These are phyloP conservation scores for Leucozona laternaria DNA, from an alignment of 2,888 invertebrate species.

Conservation along the genomic window DNA sequence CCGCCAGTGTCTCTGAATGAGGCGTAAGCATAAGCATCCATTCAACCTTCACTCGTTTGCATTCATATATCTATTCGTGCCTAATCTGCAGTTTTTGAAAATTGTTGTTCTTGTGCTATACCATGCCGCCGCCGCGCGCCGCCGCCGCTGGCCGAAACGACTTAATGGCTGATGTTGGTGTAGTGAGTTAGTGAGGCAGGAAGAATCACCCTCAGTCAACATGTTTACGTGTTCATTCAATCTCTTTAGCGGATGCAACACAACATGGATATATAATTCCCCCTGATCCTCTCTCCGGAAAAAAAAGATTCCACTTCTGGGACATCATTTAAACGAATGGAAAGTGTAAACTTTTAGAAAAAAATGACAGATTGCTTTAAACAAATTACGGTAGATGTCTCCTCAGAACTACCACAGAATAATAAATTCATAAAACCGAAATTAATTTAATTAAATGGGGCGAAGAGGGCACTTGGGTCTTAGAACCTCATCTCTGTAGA, in stretches of 20 bases:
- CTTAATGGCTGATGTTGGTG: neutral
- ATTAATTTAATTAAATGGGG: too few relatives aligned
- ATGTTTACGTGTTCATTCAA: neutral
- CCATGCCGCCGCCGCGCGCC: too few relatives aligned
- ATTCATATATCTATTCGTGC: constrained; percentile 38
- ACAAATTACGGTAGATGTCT: too few relatives aligned
- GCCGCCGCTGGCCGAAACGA: neutral
- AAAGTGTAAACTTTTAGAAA: neutral
- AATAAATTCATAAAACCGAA: too few relatives aligned
- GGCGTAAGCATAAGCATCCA: constrained; percentile 57
- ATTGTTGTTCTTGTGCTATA: neutral
- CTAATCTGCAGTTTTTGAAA: constrained; percentile 10
- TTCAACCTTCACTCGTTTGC: constrained; percentile 45
- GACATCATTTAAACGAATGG: neutral
- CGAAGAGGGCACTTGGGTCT: too few relatives aligned
- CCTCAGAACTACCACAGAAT: too few relatives aligned
- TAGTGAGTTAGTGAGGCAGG: neutral
- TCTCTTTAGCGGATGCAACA: neutral
- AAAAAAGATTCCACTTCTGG: neutral
- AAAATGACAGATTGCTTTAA: neutral
- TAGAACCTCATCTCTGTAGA: too few relatives aligned
- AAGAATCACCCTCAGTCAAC: neutral
- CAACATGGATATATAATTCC: neutral
- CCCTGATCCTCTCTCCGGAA: neutral
- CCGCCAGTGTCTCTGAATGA: constrained; percentile 45